Percentiles rank a stretch among this genome's conserved stretches.
phyloP scores from a whole-genome alignment of 2,888 invertebrate genomes.

The Ditula angustiorana region DNA sequence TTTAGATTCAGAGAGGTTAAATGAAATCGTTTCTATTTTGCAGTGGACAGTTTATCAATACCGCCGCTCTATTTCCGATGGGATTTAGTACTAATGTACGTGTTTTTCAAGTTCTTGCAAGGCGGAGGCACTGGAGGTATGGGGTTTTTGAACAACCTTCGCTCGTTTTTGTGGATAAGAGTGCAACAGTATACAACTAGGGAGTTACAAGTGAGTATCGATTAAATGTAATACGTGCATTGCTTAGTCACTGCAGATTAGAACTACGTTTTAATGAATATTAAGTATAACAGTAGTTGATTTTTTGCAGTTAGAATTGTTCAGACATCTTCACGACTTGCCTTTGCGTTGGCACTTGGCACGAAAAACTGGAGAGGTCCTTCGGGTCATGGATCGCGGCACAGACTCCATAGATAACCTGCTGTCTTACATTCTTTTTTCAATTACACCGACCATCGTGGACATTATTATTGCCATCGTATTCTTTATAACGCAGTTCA shows the following conservation, averaged over 20 bases:
- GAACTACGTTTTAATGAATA: no score
- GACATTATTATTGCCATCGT: conserved; percentile 97
- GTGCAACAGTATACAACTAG: conserved; percentile 98
- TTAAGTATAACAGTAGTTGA: no score
- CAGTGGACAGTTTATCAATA: conserved; percentile 92
- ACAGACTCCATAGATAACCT: conserved; percentile 98
- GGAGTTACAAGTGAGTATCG: conserved; percentile 90
- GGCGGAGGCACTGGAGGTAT: conserved; percentile 97
- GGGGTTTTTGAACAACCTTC: conserved; percentile 96
- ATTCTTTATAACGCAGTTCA: conserved; percentile 95
- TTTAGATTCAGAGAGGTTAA: no score
- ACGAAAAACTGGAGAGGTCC: conserved; percentile 98
- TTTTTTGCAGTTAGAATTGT: conserved; percentile 90
- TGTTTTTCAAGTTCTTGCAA: conserved; percentile 95
- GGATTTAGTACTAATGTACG: conserved; percentile 95
- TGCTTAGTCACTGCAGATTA: neutral
- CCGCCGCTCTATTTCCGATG: conserved; percentile 89
- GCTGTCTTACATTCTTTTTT: conserved; percentile 96
- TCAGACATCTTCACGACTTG: conserved; percentile 94
- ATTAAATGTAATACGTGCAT: neutral
- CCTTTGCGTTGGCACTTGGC: conserved; percentile 98
- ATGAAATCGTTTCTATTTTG: conserved; percentile 41
- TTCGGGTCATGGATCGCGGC: conserved; percentile 98
- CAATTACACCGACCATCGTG: conserved; percentile 95
- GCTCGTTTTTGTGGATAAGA: conserved; percentile 97